These are phyloP conservation scores for Psophia crepitans DNA, from an alignment of 2,113 vertebrate species.

Conservation along the genomic window DNA sequence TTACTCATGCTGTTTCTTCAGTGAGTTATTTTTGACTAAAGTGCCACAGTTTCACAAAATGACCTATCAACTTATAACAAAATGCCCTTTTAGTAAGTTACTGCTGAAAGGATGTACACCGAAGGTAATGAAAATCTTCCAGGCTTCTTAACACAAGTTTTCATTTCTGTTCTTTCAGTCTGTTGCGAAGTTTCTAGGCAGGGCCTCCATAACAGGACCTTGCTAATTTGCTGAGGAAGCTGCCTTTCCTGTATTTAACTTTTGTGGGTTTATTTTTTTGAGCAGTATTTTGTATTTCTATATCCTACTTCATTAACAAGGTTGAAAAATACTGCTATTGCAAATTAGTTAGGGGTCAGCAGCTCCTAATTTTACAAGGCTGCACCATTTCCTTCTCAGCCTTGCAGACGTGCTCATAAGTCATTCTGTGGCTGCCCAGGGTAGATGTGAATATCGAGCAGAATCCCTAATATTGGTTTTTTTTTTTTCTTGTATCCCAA, in stretches of 20 bases:
- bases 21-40: constrained; percentile 38
- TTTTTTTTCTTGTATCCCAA: background rate
- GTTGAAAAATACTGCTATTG: constrained; percentile 18
- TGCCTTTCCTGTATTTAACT: constrained; percentile 12
- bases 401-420: background rate
- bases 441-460: background rate
- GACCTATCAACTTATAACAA: constrained; percentile 7
- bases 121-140: background rate
- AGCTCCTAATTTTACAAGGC: constrained; percentile 35
- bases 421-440: background rate
- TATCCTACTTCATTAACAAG: background rate
- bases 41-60: background rate
- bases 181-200: background rate
- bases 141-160: background rate
- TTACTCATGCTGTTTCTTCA: constrained; percentile 13
- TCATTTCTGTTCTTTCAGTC: background rate
- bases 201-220: background rate
- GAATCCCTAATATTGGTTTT: background rate
- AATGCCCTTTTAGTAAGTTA: constrained; percentile 27
- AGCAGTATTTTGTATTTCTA: background rate
- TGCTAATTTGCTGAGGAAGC: background rate
- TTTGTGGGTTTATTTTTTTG: background rate
- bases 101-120: background rate
- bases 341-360: constrained; percentile 27
- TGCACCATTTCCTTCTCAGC: background rate